Evolutionary conservation across 2,113 vertebrate genomes (phyloP).

Genomic region (Loxodonta africana): DNA sequence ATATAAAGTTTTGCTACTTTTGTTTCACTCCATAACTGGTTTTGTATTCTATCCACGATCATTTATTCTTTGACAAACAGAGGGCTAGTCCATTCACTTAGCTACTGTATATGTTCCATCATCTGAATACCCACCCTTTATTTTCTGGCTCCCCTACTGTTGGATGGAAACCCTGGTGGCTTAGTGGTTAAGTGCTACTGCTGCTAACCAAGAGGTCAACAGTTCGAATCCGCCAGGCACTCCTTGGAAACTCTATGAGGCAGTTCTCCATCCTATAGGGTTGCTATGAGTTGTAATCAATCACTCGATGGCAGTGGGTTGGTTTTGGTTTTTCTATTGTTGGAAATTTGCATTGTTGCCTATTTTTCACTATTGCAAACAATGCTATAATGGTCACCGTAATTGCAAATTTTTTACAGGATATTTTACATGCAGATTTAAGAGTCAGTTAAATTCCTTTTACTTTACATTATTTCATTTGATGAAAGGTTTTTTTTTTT

Average conservation of each 20-base stretch:
- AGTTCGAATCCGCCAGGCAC: too few relatives aligned
- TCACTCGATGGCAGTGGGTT: too few relatives aligned
- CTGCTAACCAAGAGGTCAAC: too few relatives aligned
- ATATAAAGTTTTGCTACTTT: background rate
- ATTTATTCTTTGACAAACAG: background rate
- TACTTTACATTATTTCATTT: background rate
- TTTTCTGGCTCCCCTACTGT: background rate
- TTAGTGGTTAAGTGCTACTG: too few relatives aligned
- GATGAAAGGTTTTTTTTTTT: background rate
- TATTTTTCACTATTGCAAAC: constrained; percentile 47
- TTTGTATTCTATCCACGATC: constrained; percentile 20
- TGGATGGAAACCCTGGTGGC: background rate
- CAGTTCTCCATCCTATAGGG: too few relatives aligned
- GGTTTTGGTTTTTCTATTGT: background rate
- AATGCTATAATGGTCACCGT: background rate
- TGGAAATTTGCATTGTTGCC: background rate
- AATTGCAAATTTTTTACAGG: background rate
- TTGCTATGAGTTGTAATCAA: too few relatives aligned
- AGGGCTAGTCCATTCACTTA: background rate
- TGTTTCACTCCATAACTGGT: background rate
- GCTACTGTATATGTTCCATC: background rate
- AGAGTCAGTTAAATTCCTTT: constrained; percentile 38
- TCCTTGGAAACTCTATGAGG: too few relatives aligned
- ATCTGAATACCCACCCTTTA: background rate
- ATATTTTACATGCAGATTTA: background rate